These are phyloP conservation scores for Gambusia holbrooki DNA, from an alignment of 2,113 vertebrate species.

Conservation along the genomic window DNA sequence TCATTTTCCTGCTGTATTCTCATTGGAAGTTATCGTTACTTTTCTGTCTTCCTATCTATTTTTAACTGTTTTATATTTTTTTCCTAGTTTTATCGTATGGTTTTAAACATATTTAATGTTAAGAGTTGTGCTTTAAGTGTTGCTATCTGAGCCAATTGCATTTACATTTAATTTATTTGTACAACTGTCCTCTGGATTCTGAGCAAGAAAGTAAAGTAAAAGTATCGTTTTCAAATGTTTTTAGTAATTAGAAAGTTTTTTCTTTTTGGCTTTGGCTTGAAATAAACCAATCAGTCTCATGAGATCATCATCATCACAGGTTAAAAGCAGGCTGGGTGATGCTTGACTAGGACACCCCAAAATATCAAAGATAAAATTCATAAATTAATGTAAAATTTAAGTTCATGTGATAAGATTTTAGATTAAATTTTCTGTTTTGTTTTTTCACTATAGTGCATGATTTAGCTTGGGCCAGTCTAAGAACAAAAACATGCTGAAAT, in stretches of 20 bases:
- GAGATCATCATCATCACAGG: constrained; percentile 1
- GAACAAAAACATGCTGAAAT: too few relatives aligned
- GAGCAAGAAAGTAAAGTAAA: too few relatives aligned
- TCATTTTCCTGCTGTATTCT: too few relatives aligned
- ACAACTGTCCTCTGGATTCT: too few relatives aligned
- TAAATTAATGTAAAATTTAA: not conserved
- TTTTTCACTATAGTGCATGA: not conserved
- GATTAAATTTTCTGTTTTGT: not conserved
- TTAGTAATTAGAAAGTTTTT: not conserved
- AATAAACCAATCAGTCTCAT: not conserved
- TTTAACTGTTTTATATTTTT: too few relatives aligned
- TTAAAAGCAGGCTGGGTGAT: constrained; percentile 2
- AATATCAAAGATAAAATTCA: constrained; percentile 9
- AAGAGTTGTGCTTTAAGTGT: too few relatives aligned
- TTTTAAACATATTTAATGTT: too few relatives aligned
- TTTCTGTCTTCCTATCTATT: too few relatives aligned
- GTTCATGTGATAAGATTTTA: not conserved
- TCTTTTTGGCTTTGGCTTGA: not conserved
- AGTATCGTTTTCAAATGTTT: not conserved
- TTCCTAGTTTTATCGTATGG: too few relatives aligned
- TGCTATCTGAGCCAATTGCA: too few relatives aligned
- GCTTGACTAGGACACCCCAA: not conserved
- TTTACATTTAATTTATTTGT: too few relatives aligned
- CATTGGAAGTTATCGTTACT: too few relatives aligned
- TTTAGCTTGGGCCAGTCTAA: not conserved